Evolutionary conservation across 2,797 vertebrate genomes (phyloP).

Genomic region (Cyprinodon diabolis): DNA sequence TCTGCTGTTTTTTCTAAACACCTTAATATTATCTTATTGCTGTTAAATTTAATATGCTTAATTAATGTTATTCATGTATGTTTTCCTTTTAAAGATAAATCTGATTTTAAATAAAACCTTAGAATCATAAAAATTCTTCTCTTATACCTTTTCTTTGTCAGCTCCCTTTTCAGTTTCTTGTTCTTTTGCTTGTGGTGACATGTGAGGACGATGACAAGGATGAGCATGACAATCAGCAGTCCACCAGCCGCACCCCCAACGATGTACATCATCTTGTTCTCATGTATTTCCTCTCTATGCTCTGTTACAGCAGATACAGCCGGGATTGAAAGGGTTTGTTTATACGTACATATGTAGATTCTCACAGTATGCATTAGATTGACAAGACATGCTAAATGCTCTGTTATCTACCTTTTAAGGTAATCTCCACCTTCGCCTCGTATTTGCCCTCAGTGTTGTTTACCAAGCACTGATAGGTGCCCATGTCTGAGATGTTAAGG

Average conservation of each 20-base stretch:
- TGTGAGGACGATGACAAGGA: slow-evolving; percentile 82
- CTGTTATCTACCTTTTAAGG: slow-evolving; percentile 71
- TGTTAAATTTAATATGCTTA: slow-evolving; percentile 4
- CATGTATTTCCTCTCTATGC: not conserved
- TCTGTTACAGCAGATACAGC: not conserved
- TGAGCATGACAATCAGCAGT: slow-evolving; percentile 84
- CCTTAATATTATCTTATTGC: slow-evolving; percentile 10
- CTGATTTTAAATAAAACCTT: slow-evolving; percentile 28
- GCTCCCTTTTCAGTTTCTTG: slow-evolving; percentile 79
- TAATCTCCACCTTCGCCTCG: slow-evolving; percentile 64
- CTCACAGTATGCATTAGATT: not conserved
- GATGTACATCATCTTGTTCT: slow-evolving; percentile 81
- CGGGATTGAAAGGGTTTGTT: not conserved
- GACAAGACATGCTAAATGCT: slow-evolving; percentile 1
- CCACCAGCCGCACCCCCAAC: slow-evolving; percentile 78
- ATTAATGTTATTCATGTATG: slow-evolving; percentile 10
- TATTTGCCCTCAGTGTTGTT: slow-evolving; percentile 78
- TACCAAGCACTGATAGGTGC: slow-evolving; percentile 83
- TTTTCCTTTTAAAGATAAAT: slow-evolving; percentile 12
- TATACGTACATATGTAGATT: not conserved
- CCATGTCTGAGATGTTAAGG: slow-evolving; percentile 75
- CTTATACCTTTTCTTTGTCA: slow-evolving; percentile 83
- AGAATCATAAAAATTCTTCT: slow-evolving; percentile 12
- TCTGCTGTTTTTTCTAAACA: not conserved
- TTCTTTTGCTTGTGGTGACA: slow-evolving; percentile 88